Evolutionary conservation across 2,113 vertebrate species (phyloP).

Genomic region (Pterocles gutturalis): DNA sequence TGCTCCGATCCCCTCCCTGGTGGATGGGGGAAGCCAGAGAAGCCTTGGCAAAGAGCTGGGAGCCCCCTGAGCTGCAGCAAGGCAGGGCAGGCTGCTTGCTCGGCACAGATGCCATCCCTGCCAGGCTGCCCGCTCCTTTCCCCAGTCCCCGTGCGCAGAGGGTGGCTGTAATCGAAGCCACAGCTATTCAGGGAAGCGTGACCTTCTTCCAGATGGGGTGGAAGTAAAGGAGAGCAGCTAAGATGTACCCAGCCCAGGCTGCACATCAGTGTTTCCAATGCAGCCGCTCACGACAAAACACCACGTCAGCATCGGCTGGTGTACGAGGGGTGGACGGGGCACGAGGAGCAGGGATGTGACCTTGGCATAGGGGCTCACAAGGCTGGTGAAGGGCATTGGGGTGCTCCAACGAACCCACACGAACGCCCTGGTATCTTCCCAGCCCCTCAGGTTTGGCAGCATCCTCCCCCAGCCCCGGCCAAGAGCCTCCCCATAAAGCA

Average conservation of each 20-base stretch:
- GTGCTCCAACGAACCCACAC: not conserved
- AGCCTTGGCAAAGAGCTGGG: not conserved
- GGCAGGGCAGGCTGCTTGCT: not conserved
- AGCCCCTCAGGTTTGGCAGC: not conserved
- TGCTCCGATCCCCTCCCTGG: not conserved
- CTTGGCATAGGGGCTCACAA: fast-evolving
- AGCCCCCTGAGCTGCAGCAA: not conserved
- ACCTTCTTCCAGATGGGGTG: conserved; percentile 17
- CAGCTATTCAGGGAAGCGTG: conserved; percentile 1
- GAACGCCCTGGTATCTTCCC: fast-evolving
- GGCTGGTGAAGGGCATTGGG: not conserved
- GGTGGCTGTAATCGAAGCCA: not conserved
- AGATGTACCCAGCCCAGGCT: not conserved
- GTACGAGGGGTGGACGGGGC: fast-evolving
- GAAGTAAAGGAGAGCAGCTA: not conserved
- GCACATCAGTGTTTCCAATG: not conserved
- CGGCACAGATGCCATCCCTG: not conserved
- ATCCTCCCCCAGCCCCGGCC: not conserved
- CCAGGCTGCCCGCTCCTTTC: not conserved
- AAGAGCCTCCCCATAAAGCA: not conserved
- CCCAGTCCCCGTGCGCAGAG: not conserved
- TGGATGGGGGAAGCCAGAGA: not conserved
- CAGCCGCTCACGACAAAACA: not conserved
- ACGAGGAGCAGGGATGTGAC: not conserved
- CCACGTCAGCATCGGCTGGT: not conserved